These are phyloP conservation scores for Drosophila biarmipes DNA, from an alignment of 1,140 invertebrate genomes.

Conservation along the genomic window DNA sequence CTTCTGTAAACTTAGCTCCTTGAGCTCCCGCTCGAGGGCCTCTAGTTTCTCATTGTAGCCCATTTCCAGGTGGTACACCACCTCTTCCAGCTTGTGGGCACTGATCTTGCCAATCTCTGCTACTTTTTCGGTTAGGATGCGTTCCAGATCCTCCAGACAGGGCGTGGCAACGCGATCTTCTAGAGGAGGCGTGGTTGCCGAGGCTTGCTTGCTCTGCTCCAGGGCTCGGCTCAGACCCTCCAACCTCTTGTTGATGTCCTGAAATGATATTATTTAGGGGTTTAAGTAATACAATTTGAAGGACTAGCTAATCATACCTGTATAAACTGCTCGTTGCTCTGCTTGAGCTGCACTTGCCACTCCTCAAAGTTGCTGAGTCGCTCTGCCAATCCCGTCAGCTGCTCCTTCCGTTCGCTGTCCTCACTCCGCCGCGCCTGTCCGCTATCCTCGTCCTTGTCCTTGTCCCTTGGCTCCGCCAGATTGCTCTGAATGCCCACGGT, in stretches of 20 bases:
- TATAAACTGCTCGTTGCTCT: slow-evolving; percentile 70
- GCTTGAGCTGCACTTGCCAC: slow-evolving; percentile 63
- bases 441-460: slow-evolving; percentile 68
- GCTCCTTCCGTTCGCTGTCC: slow-evolving; percentile 55
- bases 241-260: slow-evolving; percentile 68
- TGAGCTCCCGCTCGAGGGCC: slow-evolving; percentile 64
- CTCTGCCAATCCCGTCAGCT: slow-evolving; percentile 57
- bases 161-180: slow-evolving; percentile 48
- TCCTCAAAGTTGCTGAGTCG: slow-evolving; percentile 63
- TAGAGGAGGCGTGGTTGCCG: not conserved
- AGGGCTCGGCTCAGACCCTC: slow-evolving; percentile 53
- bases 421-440: slow-evolving; percentile 38
- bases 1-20: slow-evolving; percentile 20
- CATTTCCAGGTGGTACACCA: slow-evolving; percentile 66
- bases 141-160: slow-evolving; percentile 69
- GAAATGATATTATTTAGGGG: too few relatives aligned
- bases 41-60: slow-evolving; percentile 74
- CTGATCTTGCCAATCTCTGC: slow-evolving; percentile 73
- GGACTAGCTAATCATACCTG: slow-evolving; percentile 3
- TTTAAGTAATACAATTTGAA: too few relatives aligned
- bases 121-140: slow-evolving; percentile 70
- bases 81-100: slow-evolving; percentile 66
- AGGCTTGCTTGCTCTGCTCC: slow-evolving; percentile 48
- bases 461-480: slow-evolving; percentile 71
- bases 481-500: slow-evolving; percentile 77